phyloP scores from a whole-genome alignment of 1,140 invertebrate species.

The Drosophila repletoides region DNA sequence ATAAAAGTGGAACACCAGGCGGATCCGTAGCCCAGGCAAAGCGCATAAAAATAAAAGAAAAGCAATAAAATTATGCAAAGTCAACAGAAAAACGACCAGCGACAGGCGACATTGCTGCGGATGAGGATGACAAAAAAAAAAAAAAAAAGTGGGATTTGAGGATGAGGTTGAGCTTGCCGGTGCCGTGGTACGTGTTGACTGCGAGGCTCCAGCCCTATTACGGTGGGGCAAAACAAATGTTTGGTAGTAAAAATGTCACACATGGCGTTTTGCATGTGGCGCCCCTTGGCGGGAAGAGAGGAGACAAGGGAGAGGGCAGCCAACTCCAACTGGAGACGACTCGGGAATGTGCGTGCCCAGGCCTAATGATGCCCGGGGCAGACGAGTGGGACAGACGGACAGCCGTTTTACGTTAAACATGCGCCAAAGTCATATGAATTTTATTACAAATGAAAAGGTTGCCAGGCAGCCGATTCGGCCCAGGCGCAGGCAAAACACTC shows the following conservation, averaged over 20 bases:
- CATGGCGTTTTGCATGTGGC: slow-evolving; percentile 76
- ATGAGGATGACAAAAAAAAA: background rate
- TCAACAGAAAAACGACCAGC: slow-evolving; percentile 73
- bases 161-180: slow-evolving; percentile 16
- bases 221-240: slow-evolving; percentile 76
- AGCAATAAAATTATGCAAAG: slow-evolving; percentile 81
- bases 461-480: slow-evolving; percentile 11
- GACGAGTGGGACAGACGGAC: background rate
- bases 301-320: background rate
- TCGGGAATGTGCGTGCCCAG: slow-evolving; percentile 63
- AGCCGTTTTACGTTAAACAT: slow-evolving; percentile 69
- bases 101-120: slow-evolving; percentile 36
- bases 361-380: slow-evolving; percentile 66
- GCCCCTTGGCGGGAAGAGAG: background rate
- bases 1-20: slow-evolving; percentile 33
- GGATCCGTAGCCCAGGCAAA: slow-evolving; percentile 32
- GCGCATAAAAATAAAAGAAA: slow-evolving; percentile 79
- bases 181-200: slow-evolving; percentile 70
- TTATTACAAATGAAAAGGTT: slow-evolving; percentile 76
- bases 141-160: too few relatives aligned
- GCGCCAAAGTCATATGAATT: slow-evolving; percentile 77
- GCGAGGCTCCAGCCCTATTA: slow-evolving; percentile 8
- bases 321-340: background rate
- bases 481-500: slow-evolving; percentile 20
- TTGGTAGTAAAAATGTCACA: slow-evolving; percentile 80